Conservation (phyloP, 2,113 vertebrate species). For the Hydrochoerus hydrochaeris region DNA sequence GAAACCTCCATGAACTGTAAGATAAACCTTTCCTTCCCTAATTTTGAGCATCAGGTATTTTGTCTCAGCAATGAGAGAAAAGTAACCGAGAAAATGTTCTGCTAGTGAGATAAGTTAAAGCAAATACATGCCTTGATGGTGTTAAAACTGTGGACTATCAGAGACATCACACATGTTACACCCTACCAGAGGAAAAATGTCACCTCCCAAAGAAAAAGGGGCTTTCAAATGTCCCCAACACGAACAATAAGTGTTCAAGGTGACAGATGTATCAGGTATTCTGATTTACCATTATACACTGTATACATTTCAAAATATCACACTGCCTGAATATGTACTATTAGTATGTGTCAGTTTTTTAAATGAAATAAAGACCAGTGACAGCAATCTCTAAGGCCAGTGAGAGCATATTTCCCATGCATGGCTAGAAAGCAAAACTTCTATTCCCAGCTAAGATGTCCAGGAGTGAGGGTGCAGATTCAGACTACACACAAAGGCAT, state of each 20-base stretch:
- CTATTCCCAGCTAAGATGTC: not conserved
- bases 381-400: not conserved
- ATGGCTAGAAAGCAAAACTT: too few species aligned
- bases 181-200: not conserved
- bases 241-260: not conserved
- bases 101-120: not conserved
- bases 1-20: too few species aligned
- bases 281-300: not conserved
- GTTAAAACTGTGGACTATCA: too few species aligned
- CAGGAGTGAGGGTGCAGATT: not conserved
- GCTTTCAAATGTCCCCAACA: not conserved
- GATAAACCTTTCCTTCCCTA: too few species aligned
- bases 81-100: not conserved
- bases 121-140: rapidly evolving
- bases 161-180: rapidly evolving
- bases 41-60: too few species aligned
- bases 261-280: not conserved
- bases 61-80: too few species aligned
- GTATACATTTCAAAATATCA: not conserved
- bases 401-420: not conserved
- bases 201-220: not conserved
- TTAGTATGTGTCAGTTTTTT: too few species aligned
- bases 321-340: not conserved
- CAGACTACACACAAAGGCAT: not conserved
- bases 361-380: not conserved